Evolutionary conservation across 2,888 invertebrate genomes (phyloP).

Genomic region (Autographa pulchrina): DNA sequence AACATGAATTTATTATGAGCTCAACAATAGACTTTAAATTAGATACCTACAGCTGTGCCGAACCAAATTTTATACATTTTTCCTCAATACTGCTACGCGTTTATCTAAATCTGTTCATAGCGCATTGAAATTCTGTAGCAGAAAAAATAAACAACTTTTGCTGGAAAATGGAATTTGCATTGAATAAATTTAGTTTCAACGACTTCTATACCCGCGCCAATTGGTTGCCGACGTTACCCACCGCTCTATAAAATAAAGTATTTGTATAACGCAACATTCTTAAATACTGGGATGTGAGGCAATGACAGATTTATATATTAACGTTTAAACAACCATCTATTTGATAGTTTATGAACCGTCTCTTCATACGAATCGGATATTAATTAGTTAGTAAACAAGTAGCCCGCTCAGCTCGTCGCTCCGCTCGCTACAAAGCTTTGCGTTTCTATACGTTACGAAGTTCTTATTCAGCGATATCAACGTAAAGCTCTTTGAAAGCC

Average conservation of each 20-base stretch:
- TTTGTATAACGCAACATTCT: constrained; percentile 15
- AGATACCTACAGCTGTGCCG: neutral
- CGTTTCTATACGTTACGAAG: constrained; percentile 47
- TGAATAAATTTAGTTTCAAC: constrained; percentile 44
- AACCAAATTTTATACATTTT: constrained; percentile 21
- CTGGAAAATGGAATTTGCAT: constrained; percentile 39
- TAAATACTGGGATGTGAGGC: neutral
- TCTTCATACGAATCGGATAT: constrained; percentile 21
- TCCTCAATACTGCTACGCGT: constrained; percentile 15
- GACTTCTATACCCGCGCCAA: constrained; percentile 32
- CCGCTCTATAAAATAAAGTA: constrained; percentile 20
- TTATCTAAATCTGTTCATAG: constrained; percentile 33
- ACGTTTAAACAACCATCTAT: neutral
- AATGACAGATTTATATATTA: neutral
- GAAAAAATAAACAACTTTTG: constrained; percentile 48
- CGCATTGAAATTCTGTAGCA: constrained; percentile 32
- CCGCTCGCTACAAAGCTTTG: constrained; percentile 46
- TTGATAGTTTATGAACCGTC: neutral
- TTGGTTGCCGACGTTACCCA: constrained; percentile 16
- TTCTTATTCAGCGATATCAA: constrained; percentile 58
- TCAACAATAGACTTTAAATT: constrained; percentile 18
- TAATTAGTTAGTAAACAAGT: constrained; percentile 18
- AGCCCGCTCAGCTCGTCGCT: constrained; percentile 44
- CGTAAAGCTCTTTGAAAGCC: constrained; percentile 64
- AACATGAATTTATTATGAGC: constrained; percentile 23